Conservation (phyloP, 2,797 vertebrate species). For the Pristis pectinata region DNA sequence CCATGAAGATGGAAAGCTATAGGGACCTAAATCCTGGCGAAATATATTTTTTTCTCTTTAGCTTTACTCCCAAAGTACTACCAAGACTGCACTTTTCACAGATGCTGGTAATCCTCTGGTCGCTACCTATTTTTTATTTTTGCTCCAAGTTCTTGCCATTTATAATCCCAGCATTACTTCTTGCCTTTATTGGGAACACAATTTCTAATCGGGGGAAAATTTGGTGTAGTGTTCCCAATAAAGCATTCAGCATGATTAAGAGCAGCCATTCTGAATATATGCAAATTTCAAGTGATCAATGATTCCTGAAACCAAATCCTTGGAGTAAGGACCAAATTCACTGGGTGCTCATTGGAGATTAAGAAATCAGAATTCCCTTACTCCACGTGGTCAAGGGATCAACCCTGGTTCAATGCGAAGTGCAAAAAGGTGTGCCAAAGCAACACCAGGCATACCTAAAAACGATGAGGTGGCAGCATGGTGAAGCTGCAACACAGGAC, state of each 20-base stretch:
- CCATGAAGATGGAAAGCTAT: neutral
- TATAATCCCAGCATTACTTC: neutral
- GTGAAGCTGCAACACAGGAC: no score
- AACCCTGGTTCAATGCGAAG: no score
- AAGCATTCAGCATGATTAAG: neutral
- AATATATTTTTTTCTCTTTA: neutral
- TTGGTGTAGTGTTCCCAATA: neutral
- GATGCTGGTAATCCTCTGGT: neutral
- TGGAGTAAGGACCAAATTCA: neutral
- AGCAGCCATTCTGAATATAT: neutral
- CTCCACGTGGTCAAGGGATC: no score
- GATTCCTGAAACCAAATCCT: neutral
- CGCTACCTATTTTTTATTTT: neutral
- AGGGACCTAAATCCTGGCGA: neutral
- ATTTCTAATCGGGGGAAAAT: neutral
- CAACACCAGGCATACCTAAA: no score
- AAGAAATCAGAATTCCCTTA: no score
- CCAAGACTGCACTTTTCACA: neutral
- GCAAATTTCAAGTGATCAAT: neutral
- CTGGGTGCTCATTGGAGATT: neutral
- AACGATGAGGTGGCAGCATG: no score
- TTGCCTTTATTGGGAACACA: neutral
- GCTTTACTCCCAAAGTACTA: neutral
- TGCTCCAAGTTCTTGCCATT: neutral
- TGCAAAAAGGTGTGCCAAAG: no score